Conservation (phyloP, 2,797 vertebrate species). For the Etheostoma perlongum region DNA sequence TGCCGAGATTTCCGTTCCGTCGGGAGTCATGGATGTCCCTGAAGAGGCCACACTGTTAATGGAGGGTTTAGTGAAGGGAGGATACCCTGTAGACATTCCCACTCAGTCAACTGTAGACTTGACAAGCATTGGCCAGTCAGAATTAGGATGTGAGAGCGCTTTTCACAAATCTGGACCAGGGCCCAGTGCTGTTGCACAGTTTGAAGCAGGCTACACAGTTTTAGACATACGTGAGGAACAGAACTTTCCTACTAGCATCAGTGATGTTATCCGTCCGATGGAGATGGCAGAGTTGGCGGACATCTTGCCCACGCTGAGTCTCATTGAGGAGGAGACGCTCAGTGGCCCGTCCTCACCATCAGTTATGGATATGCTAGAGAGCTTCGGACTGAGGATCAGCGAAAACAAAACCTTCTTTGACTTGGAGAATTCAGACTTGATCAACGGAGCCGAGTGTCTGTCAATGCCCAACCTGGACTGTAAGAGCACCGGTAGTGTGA, state of each 20-base stretch:
- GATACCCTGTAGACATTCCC: slow-evolving; percentile 75
- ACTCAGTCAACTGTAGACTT: slow-evolving; percentile 61
- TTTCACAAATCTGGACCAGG: slow-evolving; percentile 60
- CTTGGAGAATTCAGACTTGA: slow-evolving; percentile 44
- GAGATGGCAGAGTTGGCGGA: slow-evolving; percentile 77
- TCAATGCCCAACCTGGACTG: slow-evolving; percentile 13
- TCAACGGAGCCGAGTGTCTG: background rate
- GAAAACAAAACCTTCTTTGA: slow-evolving; percentile 58
- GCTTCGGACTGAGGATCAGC: slow-evolving; percentile 68
- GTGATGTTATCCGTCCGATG: slow-evolving; percentile 72
- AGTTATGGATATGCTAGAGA: slow-evolving; percentile 73
- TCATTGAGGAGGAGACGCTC: slow-evolving; percentile 71
- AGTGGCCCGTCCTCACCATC: slow-evolving; percentile 41
- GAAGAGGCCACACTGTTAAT: slow-evolving; percentile 37
- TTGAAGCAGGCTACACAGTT: slow-evolving; percentile 52
- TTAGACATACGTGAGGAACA: slow-evolving; percentile 37
- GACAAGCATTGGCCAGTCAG: slow-evolving; percentile 52
- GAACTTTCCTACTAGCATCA: slow-evolving; percentile 64
- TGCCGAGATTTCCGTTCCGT: slow-evolving; percentile 36
- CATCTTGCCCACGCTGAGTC: slow-evolving; percentile 74
- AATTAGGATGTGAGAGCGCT: slow-evolving; percentile 43
- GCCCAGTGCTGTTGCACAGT: slow-evolving; percentile 50
- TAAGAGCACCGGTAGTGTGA: slow-evolving; percentile 17
- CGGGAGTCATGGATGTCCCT: slow-evolving; percentile 22
- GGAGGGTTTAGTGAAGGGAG: slow-evolving; percentile 76